Percentiles rank a stretch among this genome's conserved stretches.
phyloP scores from a whole-genome alignment of 2,888 invertebrate species.

The Pachydiplax longipennis region DNA sequence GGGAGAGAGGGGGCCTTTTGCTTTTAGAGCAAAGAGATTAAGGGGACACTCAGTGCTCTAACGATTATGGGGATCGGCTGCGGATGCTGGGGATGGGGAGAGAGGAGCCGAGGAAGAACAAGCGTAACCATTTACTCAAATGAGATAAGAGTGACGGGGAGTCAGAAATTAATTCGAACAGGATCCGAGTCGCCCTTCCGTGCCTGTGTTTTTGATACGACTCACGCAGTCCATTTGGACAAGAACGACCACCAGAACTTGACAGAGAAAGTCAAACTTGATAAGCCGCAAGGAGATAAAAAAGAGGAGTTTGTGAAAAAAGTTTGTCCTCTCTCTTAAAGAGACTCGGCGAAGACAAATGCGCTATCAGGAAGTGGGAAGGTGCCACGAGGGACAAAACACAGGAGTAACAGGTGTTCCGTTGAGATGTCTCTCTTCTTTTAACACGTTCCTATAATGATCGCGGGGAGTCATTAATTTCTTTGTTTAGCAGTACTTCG shows the following conservation, averaged over 20 bases:
- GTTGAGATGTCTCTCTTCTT: slow-evolving; percentile 1
- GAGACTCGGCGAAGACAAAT: neutral
- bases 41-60: slow-evolving; percentile 4
- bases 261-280: slow-evolving; percentile 29
- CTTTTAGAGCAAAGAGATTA: neutral
- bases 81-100: neutral
- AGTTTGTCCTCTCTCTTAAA: neutral
- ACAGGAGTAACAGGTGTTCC: slow-evolving; percentile 23
- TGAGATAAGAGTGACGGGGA: slow-evolving; percentile 39
- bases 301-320: neutral
- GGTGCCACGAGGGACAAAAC: neutral
- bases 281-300: slow-evolving; percentile 24
- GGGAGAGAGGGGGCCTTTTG: neutral
- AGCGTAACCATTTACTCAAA: slow-evolving; percentile 39
- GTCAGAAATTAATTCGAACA: slow-evolving; percentile 39
- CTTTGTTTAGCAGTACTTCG: slow-evolving; percentile 6
- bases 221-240: neutral
- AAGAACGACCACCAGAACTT: neutral
- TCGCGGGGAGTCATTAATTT: slow-evolving; percentile 31
- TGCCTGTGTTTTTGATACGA: slow-evolving; percentile 19
- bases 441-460: slow-evolving; percentile 25
- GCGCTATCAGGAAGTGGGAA: slow-evolving; percentile 2
- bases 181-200: slow-evolving; percentile 1
- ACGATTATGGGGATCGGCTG: neutral
- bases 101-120: neutral